Evolutionary conservation across 2,888 invertebrate genomes (phyloP), one percentile per base, ranked within the genome.

Genomic region (Chromoteleia sp.): DNA sequence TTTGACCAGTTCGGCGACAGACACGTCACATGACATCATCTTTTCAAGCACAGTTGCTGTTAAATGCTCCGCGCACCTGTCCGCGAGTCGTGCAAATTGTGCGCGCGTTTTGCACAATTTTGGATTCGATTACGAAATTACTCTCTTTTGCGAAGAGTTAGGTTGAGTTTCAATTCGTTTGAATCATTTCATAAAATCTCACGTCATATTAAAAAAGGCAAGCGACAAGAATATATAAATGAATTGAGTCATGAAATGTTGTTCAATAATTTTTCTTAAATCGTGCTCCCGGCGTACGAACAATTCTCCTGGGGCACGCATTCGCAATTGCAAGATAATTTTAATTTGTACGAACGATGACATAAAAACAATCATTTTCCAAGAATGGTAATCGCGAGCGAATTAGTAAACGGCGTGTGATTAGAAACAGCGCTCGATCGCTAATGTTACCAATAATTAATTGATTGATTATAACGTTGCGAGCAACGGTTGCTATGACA

Each of bases 1-100:
- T 84, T 81, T 81, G 85, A 85, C 86, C 86, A 54, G 74, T 71
- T 87, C 81, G 86, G 86, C 86, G 86, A 86, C 86, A 85, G 81
- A 61, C 65, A 65, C 67, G 58, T 67, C 56, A 75, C 70, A 82
- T 88, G 87, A 88, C 87, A 86, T 88, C 87, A 88, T 81, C 78
- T 75, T 79, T 59, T 8, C 58, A 19, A 36, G 54, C 43, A n/a
- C 52, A 17, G 8, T 14, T 2, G 17, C 54, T 15, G 36, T 29
- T 30, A 41, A 33, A 12, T 33, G 36, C 48, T 48, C n/a, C 4
- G 17, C 14, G 36, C 48, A 52, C 41, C 15, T 43, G 21, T 54
- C 14, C 50, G 17, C 67, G 15, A 73, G 29, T 54, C 33, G 21
- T 8, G 15, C 19, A 50, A 52, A 50, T 36, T 10, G 58, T 14